These are phyloP conservation scores for Heliconius eleuchia DNA, from an alignment of 1,140 invertebrate species.

Conservation along the genomic window DNA sequence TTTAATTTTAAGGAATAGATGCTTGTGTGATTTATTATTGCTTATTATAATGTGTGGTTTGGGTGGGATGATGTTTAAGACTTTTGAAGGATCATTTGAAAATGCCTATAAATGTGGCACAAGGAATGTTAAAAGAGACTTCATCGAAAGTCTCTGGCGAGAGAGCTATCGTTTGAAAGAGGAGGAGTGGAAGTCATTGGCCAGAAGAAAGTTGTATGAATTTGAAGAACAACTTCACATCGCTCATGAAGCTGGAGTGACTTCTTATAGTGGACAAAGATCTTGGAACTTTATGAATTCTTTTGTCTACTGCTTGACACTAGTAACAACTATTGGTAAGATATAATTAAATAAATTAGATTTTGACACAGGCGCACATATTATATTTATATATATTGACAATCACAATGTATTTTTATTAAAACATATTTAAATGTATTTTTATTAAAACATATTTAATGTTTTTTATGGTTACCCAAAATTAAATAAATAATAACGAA, in stretches of 20 bases:
- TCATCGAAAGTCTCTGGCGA: conserved; percentile 90
- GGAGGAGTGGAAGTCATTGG: conserved; percentile 93
- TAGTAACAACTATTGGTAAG: conserved; percentile 97
- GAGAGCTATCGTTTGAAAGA: conserved; percentile 90
- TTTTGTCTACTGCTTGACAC: conserved; percentile 94
- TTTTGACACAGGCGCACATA: background rate
- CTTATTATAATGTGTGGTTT: conserved; percentile 88
- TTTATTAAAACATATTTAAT: background rate
- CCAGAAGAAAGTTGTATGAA: conserved; percentile 88
- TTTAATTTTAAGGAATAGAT: conserved; percentile 83
- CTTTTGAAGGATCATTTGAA: conserved; percentile 91
- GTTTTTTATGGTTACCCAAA: background rate
- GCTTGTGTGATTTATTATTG: conserved; percentile 85
- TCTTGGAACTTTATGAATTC: conserved; percentile 97
- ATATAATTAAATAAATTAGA: conserved; percentile 27
- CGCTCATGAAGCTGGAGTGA: conserved; percentile 90
- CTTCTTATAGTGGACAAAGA: conserved; percentile 90
- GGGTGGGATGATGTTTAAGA: conserved; percentile 89
- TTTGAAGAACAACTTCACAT: conserved; percentile 93
- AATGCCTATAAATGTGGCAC: conserved; percentile 93
- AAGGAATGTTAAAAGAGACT: conserved; percentile 92
- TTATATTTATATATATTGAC: conserved; percentile 5
- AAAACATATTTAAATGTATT: background rate
- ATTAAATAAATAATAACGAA: background rate
- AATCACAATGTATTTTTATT: background rate